These are phyloP conservation scores for Gerris lacustris DNA, from an alignment of 2,888 invertebrate genomes.

Conservation along the genomic window DNA sequence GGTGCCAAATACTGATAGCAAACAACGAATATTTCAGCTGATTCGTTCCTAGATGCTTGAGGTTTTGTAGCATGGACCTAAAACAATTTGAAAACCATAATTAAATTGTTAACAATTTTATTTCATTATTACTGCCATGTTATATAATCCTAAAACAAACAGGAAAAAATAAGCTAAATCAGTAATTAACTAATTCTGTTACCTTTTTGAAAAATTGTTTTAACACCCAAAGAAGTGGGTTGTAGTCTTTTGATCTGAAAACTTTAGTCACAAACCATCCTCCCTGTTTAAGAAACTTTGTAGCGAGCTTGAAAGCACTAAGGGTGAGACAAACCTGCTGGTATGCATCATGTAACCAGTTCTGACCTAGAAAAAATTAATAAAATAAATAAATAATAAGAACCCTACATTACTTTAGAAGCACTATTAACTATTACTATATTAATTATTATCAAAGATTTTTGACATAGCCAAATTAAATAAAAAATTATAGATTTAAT, in stretches of 20 bases:
- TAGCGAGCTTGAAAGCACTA: constrained; percentile 84
- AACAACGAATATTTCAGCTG: constrained; percentile 97
- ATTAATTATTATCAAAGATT: too few species aligned
- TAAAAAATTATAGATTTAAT: too few species aligned
- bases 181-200: constrained; percentile 10
- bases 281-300: constrained; percentile 73
- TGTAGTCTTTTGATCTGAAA: constrained; percentile 95
- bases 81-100: background rate
- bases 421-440: background rate
- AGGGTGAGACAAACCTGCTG: constrained; percentile 83
- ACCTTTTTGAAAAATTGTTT: constrained; percentile 90
- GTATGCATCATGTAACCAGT: constrained; percentile 96
- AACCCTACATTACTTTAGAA: background rate
- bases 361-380: constrained; percentile 47
- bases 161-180: background rate
- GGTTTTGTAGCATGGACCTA: constrained; percentile 94
- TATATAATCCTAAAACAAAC: background rate
- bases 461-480: too few species aligned
- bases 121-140: background rate
- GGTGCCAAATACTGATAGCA: constrained; percentile 91
- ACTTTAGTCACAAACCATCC: constrained; percentile 99
- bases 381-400: background rate
- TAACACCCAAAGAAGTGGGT: constrained; percentile 85
- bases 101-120: background rate
- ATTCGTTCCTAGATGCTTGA: constrained; percentile 93